Conservation (phyloP, 2,113 vertebrate genomes). For the Gymnarchus niloticus region DNA sequence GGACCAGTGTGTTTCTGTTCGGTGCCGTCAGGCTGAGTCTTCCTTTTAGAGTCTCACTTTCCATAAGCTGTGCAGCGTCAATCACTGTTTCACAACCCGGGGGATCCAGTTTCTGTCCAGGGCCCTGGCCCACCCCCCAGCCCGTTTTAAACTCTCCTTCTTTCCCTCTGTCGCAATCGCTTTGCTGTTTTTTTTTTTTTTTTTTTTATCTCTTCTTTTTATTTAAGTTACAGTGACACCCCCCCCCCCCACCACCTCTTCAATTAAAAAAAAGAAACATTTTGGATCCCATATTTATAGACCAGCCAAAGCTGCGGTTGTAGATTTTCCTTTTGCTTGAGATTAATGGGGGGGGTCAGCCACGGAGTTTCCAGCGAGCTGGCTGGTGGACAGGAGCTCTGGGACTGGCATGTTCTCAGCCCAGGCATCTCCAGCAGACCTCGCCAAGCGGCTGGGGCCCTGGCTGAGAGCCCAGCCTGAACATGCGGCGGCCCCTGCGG, state of each 20-base stretch:
- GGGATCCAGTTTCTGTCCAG: neutral
- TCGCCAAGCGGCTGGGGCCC: neutral
- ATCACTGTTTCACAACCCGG: neutral
- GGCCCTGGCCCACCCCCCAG: neutral
- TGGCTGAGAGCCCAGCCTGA: neutral
- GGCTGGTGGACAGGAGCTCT: neutral
- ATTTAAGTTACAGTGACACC: neutral
- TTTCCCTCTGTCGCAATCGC: neutral
- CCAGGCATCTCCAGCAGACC: neutral
- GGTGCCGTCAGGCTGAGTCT: neutral
- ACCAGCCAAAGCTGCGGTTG: slow-evolving; percentile 7
- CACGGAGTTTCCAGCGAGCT: neutral
- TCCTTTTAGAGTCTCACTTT: neutral
- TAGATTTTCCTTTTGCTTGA: neutral
- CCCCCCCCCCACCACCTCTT: neutral
- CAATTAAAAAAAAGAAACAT: neutral
- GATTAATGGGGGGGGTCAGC: neutral
- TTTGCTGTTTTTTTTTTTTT: neutral
- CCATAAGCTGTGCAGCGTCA: neutral
- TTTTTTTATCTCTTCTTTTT: neutral
- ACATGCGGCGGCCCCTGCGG: neutral
- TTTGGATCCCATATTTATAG: neutral
- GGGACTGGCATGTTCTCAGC: neutral
- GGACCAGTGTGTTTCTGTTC: neutral
- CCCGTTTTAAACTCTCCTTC: neutral